phyloP scores from a whole-genome alignment of 2,888 invertebrate genomes.

The Phoronis australis region DNA sequence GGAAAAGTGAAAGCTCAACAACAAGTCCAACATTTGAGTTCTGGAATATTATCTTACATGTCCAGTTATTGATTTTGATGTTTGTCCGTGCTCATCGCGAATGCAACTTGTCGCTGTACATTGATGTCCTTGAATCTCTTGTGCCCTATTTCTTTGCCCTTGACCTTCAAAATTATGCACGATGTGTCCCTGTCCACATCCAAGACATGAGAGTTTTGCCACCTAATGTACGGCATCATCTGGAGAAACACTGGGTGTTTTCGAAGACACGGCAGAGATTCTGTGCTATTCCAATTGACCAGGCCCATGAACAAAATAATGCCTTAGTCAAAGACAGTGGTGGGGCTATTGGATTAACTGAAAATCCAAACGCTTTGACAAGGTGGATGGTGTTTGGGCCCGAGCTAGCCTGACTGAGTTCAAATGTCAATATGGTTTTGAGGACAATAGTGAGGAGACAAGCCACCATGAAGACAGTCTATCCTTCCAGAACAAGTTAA shows the following conservation, averaged over 20 bases:
- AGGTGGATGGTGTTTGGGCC: conserved; percentile 14
- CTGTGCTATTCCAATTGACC: conserved; percentile 15
- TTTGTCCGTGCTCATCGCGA: conserved; percentile 8
- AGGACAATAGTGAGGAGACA: conserved; percentile 3
- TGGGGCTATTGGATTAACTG: conserved; percentile 15
- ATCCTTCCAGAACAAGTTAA: conserved; percentile 11
- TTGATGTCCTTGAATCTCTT: conserved; percentile 4
- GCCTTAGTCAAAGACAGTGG: conserved; percentile 13
- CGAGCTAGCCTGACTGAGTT: conserved; percentile 13
- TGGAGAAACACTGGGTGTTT: conserved; percentile 2
- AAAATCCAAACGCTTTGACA: conserved; percentile 10
- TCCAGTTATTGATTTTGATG: conserved; percentile 7
- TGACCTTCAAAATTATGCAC: conserved; percentile 12
- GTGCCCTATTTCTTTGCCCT: conserved; percentile 13
- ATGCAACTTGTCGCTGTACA: conserved; percentile 4
- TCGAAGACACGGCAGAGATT: conserved; percentile 6
- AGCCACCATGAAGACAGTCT: conserved; percentile 14
- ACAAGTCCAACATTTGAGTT: conserved; percentile 8
- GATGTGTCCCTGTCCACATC: conserved; percentile 12
- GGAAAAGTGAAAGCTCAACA: conserved; percentile 1
- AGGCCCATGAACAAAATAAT: conserved; percentile 19
- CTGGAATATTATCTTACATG: conserved; percentile 6
- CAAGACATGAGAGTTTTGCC: conserved; percentile 4
- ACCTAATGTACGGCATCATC: background rate
- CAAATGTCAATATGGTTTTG: conserved; percentile 7